Base-by-base conservation (phyloP, 2,113 vertebrate species). In the Phasianus colchicus region DNA sequence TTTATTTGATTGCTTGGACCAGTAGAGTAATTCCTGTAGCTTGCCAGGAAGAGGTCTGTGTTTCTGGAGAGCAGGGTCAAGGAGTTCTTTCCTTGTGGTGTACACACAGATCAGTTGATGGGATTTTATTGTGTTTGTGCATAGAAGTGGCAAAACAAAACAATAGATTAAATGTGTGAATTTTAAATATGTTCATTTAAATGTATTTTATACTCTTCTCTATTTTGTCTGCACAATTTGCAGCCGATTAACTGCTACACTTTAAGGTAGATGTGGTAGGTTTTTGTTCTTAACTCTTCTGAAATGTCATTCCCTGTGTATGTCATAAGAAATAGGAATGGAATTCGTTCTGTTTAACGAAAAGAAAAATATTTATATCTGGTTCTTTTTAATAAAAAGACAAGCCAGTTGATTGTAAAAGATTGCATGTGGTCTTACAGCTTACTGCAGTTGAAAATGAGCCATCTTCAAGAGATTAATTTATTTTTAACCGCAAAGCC, bases 331-430 rank as follows among this genome's bases (percentile, higher is more conserved):
- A 93, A 78, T 43, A 82, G 58, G 43, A 38, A 45, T 92, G 96
- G 93, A 95, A 96, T 96, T 94, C 48, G 22, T 88, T 94, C 65
- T 95, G 95, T 96, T 97, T 96, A 93, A 88, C 88, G 91, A 95
- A 95, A 95, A 95, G 76, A 88, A 95, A 97, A 97, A 95, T 96
- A 94, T 96, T 95, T 97, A 91, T 89, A 90, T 96, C 91, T 96
- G 73, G 75, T 95, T 91, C 90, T 84, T 95, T 95, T 95, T 95
- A 95, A 90, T 90, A 95, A 90, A 90, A 93, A 89, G 36, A 77
- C 84, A 86, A 92, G 73, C 30, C 79, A 78, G 43, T 72, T 92
- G 85, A 78, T 45, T 95, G 19, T 96, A 95, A 92, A 86, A 94
- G 86, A 78, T 65, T 94, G 30, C 90, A 95, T 95, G 91, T 91